A percentile compares a stretch with the other conserved stretches of the same genome.
Evolutionary conservation across 2,797 vertebrate species (phyloP).

Genomic region (Eulemur coronatus): DNA sequence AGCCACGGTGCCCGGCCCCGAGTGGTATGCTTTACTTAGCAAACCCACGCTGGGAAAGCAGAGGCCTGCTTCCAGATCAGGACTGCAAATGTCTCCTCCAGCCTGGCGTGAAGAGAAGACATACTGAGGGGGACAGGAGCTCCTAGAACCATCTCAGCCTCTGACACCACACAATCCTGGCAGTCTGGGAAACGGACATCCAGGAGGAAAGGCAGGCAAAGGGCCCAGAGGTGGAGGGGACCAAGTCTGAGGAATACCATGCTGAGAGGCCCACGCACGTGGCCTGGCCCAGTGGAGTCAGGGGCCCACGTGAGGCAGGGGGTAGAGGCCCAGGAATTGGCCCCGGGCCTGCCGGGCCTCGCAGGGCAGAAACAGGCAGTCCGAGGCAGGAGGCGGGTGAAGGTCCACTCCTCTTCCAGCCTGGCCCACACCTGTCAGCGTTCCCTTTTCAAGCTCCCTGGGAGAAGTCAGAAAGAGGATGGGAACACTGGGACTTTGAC

Average conservation of each 20-base stretch:
- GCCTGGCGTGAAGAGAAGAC: not conserved
- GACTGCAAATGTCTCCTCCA: not conserved
- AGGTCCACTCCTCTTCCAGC: not conserved
- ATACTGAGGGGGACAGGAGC: not conserved
- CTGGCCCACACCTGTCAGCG: not conserved
- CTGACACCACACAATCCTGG: not conserved
- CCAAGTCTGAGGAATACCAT: no score
- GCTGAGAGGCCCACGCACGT: fast-evolving
- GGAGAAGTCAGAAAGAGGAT: not conserved
- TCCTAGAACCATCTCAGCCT: not conserved
- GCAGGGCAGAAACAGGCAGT: fast-evolving
- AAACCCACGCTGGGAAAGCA: fast-evolving
- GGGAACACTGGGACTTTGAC: not conserved
- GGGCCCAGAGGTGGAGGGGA: not conserved
- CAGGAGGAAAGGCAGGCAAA: not conserved
- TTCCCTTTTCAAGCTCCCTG: not conserved
- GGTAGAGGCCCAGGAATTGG: no score
- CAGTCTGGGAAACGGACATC: not conserved
- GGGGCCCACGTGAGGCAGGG: no score
- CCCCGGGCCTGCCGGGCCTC: not conserved
- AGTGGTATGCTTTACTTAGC: fast-evolving
- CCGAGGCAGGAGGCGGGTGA: no score
- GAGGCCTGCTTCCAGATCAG: not conserved
- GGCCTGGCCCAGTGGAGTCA: not conserved
- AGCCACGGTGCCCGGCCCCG: not conserved